A percentile compares a stretch with the other conserved stretches of the same genome.
Evolutionary conservation across 2,888 invertebrate genomes (phyloP).

Genomic region (Drosophila demipolita): DNA sequence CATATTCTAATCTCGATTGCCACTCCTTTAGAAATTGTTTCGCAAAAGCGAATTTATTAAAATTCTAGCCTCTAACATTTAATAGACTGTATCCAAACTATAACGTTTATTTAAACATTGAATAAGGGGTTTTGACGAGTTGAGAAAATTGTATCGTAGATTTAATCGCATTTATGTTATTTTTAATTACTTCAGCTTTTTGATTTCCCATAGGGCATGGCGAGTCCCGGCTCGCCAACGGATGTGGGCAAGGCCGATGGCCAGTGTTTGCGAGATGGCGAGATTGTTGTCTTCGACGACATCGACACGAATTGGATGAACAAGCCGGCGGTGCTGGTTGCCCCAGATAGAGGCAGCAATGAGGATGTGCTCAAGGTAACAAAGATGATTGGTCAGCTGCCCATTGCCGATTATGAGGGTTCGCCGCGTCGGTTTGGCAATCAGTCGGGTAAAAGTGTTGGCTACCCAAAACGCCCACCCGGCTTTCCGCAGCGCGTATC

Average conservation of each 20-base stretch:
- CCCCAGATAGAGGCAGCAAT: conserved; percentile 51
- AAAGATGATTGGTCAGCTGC: conserved; percentile 86
- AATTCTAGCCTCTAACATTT: not conserved
- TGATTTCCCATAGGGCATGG: conserved; percentile 58
- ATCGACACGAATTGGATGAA: conserved; percentile 84
- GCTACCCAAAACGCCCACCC: conserved; percentile 90
- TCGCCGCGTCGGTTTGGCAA: conserved; percentile 94
- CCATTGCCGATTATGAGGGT: conserved; percentile 97
- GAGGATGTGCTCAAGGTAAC: conserved; percentile 84
- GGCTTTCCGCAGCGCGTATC: conserved; percentile 91
- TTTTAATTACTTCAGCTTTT: not conserved
- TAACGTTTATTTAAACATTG: not conserved
- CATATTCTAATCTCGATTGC: not conserved
- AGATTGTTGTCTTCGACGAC: conserved; percentile 93
- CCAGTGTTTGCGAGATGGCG: conserved; percentile 89
- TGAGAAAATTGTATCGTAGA: not conserved
- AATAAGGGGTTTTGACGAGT: too few species aligned
- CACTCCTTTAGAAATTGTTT: not conserved
- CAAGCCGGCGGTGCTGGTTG: conserved; percentile 62
- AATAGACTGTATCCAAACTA: not conserved
- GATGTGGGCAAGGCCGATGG: conserved; percentile 83
- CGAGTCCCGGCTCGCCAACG: conserved; percentile 84
- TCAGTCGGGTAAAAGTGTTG: conserved; percentile 38
- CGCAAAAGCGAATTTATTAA: not conserved
- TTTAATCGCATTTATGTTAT: not conserved